These are phyloP conservation scores for Grammomys surdaster DNA, from an alignment of 2,113 vertebrate species.

Conservation along the genomic window DNA sequence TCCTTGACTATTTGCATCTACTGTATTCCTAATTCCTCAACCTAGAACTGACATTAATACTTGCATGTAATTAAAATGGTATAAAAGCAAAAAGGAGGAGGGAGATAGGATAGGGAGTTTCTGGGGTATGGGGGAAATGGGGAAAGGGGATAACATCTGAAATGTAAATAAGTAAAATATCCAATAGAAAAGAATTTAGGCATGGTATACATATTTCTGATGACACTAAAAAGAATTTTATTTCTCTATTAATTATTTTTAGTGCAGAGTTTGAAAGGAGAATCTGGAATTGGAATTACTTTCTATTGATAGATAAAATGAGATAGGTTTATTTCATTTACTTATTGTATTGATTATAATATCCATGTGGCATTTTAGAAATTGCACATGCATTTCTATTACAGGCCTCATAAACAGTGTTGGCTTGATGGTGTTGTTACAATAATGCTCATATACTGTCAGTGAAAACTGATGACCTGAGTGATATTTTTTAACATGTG, in stretches of 20 bases:
- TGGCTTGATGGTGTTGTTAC: neutral
- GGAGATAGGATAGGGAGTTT: no score
- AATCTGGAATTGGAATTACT: neutral
- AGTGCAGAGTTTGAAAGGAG: slow-evolving; percentile 15
- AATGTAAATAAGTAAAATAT: no score
- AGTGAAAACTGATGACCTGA: neutral
- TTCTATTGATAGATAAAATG: neutral
- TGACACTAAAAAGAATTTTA: slow-evolving; percentile 15
- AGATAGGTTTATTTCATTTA: slow-evolving; percentile 14
- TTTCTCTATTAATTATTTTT: slow-evolving; percentile 1
- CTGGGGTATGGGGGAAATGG: no score
- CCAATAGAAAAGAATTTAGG: neutral
- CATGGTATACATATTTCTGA: neutral
- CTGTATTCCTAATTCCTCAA: no score
- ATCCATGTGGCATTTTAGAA: neutral
- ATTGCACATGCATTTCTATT: neutral
- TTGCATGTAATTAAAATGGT: no score
- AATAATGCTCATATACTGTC: neutral
- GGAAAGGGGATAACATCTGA: no score
- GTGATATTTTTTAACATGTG: neutral
- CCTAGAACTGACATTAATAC: no score
- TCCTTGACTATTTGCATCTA: no score
- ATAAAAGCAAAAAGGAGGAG: no score
- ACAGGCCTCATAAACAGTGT: neutral
- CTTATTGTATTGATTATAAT: neutral